Evolutionary conservation across 2,888 invertebrate species (phyloP).

Genomic region (Serrognathus titanus): DNA sequence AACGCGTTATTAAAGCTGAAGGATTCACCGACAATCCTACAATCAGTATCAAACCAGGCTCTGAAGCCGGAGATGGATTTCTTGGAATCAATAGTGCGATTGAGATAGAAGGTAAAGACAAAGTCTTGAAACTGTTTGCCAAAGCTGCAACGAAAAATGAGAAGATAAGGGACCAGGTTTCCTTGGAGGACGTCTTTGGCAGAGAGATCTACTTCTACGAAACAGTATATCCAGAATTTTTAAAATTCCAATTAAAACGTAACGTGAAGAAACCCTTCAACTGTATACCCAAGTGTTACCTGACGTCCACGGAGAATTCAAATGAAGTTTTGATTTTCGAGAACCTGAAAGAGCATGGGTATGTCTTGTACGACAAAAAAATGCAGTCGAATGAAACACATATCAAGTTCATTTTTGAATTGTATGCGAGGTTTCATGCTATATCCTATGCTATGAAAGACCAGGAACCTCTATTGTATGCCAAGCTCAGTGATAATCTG

Average conservation of each 20-base stretch:
- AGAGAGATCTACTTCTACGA: constrained; percentile 26
- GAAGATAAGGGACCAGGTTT: constrained; percentile 13
- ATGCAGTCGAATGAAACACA: constrained; percentile 34
- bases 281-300: constrained; percentile 19
- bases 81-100: constrained; percentile 12
- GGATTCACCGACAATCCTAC: neutral
- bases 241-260: constrained; percentile 19
- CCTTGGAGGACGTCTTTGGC: constrained; percentile 15
- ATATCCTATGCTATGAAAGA: constrained; percentile 34
- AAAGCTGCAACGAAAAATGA: constrained; percentile 18
- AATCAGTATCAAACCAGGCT: too few relatives aligned
- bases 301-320: constrained; percentile 9
- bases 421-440: constrained; percentile 38
- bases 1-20: too few relatives aligned
- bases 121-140: constrained; percentile 15
- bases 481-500: constrained; percentile 10
- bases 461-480: constrained; percentile 29
- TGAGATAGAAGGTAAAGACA: constrained; percentile 11
- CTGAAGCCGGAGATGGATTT: constrained; percentile 18
- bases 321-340: constrained; percentile 31
- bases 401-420: constrained; percentile 28
- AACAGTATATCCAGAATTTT: constrained; percentile 20
- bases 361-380: constrained; percentile 31
- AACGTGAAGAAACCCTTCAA: constrained; percentile 17
- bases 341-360: constrained; percentile 30